These are phyloP conservation scores for Cyclopterus lumpus DNA, from an alignment of 2,797 vertebrate species.

Conservation along the genomic window DNA sequence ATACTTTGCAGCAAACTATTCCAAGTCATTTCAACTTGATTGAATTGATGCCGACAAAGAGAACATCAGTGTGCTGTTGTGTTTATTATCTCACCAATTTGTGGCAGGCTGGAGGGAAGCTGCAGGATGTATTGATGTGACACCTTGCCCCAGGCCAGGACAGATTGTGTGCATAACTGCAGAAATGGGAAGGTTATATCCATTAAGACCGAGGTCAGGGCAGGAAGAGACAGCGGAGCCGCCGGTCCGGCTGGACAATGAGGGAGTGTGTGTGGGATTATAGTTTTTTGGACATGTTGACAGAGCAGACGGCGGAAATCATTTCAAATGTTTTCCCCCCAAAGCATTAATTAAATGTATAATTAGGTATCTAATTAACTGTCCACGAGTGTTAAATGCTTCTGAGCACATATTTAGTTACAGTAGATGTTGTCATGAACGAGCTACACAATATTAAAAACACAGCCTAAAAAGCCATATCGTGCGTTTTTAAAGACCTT, in stretches of 20 bases:
- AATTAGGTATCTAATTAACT: neutral
- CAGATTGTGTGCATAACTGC: conserved; percentile 63
- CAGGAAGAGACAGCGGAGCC: conserved; percentile 42
- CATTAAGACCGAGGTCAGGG: conserved; percentile 67
- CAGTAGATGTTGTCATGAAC: neutral
- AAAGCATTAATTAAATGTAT: conserved; percentile 3
- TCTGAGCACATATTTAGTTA: neutral
- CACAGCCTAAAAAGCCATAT: neutral
- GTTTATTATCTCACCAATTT: conserved; percentile 69
- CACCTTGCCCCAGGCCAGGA: conserved; percentile 63
- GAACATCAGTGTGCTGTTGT: conserved; percentile 40
- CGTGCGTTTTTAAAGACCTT: conserved; percentile 18
- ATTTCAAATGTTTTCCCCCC: neutral
- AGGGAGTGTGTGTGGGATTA: conserved; percentile 23
- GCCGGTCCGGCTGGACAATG: conserved; percentile 15
- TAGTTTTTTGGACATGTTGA: conserved; percentile 29
- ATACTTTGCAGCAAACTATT: conserved; percentile 22
- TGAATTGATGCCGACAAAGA: conserved; percentile 60
- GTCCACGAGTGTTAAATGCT: neutral
- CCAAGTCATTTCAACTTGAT: conserved; percentile 28
- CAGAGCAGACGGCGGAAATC: neutral
- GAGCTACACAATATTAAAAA: neutral
- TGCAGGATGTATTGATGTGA: conserved; percentile 70
- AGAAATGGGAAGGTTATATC: conserved; percentile 60
- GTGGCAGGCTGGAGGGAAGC: conserved; percentile 48